phyloP scores from a whole-genome alignment of 2,113 vertebrate genomes.

The Hyla sarda region DNA sequence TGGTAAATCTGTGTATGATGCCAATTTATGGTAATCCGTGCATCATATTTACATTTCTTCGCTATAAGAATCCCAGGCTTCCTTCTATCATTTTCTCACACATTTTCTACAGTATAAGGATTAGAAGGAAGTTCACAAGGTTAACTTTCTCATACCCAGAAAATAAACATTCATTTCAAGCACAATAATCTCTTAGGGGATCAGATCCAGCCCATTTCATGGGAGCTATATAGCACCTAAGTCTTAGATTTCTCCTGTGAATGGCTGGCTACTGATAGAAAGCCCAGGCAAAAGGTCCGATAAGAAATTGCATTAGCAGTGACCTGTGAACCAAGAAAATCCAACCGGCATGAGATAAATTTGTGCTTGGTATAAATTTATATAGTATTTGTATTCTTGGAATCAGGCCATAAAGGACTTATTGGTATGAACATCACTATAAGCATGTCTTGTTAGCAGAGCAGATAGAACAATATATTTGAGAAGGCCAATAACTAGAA shows the following conservation, averaged over 20 bases:
- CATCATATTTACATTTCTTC: not conserved
- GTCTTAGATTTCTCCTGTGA: not conserved
- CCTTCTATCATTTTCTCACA: not conserved
- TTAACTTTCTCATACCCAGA: conserved; percentile 22
- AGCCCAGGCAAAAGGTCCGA: not conserved
- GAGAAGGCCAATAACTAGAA: not conserved
- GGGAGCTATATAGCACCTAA: conserved; percentile 26
- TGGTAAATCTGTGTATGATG: too few relatives aligned
- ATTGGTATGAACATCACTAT: not conserved
- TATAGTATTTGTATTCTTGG: not conserved
- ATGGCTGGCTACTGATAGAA: not conserved
- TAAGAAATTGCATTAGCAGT: conserved; percentile 33
- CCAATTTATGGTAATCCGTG: not conserved
- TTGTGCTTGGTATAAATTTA: conserved; percentile 30
- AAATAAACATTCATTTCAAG: conserved; percentile 27
- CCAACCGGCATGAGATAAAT: conserved; percentile 9
- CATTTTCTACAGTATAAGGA: not conserved
- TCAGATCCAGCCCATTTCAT: conserved; percentile 1
- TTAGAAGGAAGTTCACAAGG: conserved; percentile 2
- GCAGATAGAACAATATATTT: not conserved
- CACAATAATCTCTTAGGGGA: not conserved
- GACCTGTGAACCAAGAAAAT: conserved; percentile 28
- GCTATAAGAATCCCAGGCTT: not conserved
- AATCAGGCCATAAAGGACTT: not conserved
- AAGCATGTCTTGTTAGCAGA: not conserved